A percentile compares a stretch with the other conserved stretches of the same genome.
These are phyloP conservation scores for Zosterops japonicus DNA, from an alignment of 2,113 vertebrate species.

Conservation along the genomic window DNA sequence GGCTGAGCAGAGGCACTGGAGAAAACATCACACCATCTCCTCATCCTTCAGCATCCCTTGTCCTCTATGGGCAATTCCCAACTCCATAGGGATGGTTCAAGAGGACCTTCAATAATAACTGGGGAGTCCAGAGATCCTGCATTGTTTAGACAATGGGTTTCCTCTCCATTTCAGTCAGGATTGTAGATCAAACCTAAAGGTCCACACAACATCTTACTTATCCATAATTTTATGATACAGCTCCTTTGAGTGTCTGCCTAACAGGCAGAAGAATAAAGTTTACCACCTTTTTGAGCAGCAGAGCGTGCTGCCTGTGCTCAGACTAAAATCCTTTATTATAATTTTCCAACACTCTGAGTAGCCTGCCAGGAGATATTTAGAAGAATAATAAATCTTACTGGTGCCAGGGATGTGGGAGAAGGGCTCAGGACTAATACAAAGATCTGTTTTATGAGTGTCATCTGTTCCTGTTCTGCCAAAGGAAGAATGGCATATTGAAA, in stretches of 20 bases:
- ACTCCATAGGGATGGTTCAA: accelerated
- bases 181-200: neutral
- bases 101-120: neutral
- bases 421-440: slow-evolving; percentile 34
- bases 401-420: slow-evolving; percentile 24
- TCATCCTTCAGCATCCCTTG: neutral
- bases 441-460: slow-evolving; percentile 51
- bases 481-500: slow-evolving; percentile 58
- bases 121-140: neutral
- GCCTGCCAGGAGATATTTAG: slow-evolving; percentile 43
- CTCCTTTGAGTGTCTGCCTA: neutral
- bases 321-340: neutral
- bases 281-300: neutral
- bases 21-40: neutral
- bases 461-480: slow-evolving; percentile 49
- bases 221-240: neutral
- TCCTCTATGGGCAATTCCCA: neutral
- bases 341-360: slow-evolving; percentile 14
- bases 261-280: neutral
- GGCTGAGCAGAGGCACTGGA: neutral
- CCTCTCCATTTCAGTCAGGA: neutral
- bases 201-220: neutral
- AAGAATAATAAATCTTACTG: slow-evolving; percentile 36
- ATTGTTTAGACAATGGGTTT: neutral
- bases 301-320: neutral